Evolutionary conservation across 2,113 vertebrate genomes (phyloP), one percentile per base, ranked within the genome.

Genomic region (Phoenicopterus ruber): DNA sequence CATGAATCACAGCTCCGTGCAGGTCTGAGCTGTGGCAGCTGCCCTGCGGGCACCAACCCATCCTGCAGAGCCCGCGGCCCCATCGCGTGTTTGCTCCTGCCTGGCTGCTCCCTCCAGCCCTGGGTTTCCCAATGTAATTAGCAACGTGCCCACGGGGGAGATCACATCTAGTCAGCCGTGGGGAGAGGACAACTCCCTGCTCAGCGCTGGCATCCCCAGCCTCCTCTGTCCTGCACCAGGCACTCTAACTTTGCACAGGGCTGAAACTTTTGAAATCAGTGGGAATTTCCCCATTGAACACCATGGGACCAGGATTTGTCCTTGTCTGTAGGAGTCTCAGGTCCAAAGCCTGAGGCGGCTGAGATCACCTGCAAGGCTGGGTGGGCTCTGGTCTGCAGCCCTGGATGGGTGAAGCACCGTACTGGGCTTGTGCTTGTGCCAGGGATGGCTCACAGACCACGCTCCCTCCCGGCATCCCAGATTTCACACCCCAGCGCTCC

Each of bases 31-130:
- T 32, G 58, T 3, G 6, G 67, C 70, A 77, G 59, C 66, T 77
- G 81, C 95, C 93, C 95, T 34, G n/a, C 1, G 7, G 95, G 70
- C 80, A 57, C 92, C 92, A 95, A 32, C 70, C 52, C 61, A 58
- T 25, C 89, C 80, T 16, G 3, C 63, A 65, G 88, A 78, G 38
- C 67, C 42, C 1, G 0, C 3, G 21, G 80, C 55, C 90, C 46
- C 61, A 61, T 36, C 47, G 44, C 86, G 24, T 13, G 90, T 88
- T 96, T 57, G 57, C 80, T 92, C 90, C 69, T 96, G 92, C 85
- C 86, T 40, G 49, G 67, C 93, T 79, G 87, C 57, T 95, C 85
- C 80, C 79, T 83, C 83, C 69, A 7, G 6, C 36, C 86, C 65
- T 55, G 58, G 38, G 57, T 95, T 95, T 96, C 94, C 84, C 89